Evolutionary conservation across 2,797 vertebrate genomes (phyloP).

Genomic region (Sarcophilus harrisii): DNA sequence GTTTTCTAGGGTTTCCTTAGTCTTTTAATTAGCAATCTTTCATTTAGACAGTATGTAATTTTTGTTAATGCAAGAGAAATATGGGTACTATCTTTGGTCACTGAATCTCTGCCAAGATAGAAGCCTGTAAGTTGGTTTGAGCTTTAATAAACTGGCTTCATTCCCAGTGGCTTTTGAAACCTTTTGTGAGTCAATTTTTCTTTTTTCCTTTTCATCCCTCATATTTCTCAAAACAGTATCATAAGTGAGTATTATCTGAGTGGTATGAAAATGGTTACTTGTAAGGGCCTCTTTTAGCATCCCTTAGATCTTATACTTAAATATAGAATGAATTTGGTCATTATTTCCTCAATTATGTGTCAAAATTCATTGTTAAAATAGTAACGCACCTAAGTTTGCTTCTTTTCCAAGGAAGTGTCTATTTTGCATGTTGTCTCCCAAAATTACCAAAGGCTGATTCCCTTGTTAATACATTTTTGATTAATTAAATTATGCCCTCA

Average conservation of each 20-base stretch:
- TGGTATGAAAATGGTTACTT: background rate
- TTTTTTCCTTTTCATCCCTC: background rate
- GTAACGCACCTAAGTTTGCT: background rate
- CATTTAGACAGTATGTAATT: background rate
- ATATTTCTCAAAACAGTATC: background rate
- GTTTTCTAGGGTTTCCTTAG: background rate
- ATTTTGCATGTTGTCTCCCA: conserved; percentile 3
- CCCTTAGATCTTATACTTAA: background rate
- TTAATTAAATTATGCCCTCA: conserved; percentile 33
- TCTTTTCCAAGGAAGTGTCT: background rate
- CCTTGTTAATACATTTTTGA: conserved; percentile 9
- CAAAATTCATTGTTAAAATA: background rate
- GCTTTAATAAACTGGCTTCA: background rate
- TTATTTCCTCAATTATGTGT: background rate
- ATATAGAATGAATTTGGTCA: background rate
- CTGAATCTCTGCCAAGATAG: background rate
- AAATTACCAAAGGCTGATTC: background rate
- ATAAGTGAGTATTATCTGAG: background rate
- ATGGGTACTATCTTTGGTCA: background rate
- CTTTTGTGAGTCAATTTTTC: background rate
- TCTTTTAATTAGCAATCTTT: background rate
- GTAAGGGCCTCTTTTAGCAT: background rate
- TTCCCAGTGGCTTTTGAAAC: background rate
- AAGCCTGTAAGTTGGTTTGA: background rate
- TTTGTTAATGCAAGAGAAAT: background rate